Percentiles rank a stretch among this genome's conserved stretches.
phyloP scores from a whole-genome alignment of 2,113 vertebrate genomes.

The Hippocampus mohnikei region DNA sequence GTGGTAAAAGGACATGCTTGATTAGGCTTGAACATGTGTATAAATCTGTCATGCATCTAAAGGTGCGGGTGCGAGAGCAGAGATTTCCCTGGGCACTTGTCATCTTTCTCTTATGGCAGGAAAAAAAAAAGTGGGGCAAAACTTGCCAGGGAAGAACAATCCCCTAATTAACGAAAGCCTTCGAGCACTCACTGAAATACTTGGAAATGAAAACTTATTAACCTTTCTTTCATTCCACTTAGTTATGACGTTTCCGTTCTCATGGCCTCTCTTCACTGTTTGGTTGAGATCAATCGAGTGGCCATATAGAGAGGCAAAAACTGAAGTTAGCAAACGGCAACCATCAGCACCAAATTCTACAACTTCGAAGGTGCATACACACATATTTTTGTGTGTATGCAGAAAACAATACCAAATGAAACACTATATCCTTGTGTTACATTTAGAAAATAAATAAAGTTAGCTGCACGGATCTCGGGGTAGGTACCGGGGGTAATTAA shows the following conservation, averaged over 20 bases:
- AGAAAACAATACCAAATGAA: no score
- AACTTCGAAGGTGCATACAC: not conserved
- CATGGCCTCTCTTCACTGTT: not conserved
- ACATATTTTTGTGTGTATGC: no score
- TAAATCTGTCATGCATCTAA: slow-evolving; percentile 10
- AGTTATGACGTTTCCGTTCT: not conserved
- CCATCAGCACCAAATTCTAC: not conserved
- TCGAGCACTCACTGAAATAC: not conserved
- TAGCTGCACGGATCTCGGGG: slow-evolving; percentile 39
- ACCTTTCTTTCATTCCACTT: not conserved
- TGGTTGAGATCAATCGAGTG: not conserved
- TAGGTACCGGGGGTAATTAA: slow-evolving; percentile 47
- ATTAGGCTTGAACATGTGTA: slow-evolving; percentile 11
- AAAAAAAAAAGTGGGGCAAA: not conserved
- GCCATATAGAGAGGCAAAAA: not conserved
- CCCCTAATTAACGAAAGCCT: not conserved
- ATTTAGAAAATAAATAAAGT: slow-evolving; percentile 8
- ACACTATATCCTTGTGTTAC: no score
- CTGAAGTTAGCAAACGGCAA: not conserved
- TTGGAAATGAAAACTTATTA: not conserved
- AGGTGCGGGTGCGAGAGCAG: slow-evolving; percentile 1
- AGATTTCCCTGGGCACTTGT: not conserved
- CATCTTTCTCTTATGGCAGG: not conserved
- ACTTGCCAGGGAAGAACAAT: not conserved
- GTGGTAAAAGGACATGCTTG: slow-evolving; percentile 12